Conservation (phyloP, 1,140 invertebrate species). For the Orius insidiosus region DNA sequence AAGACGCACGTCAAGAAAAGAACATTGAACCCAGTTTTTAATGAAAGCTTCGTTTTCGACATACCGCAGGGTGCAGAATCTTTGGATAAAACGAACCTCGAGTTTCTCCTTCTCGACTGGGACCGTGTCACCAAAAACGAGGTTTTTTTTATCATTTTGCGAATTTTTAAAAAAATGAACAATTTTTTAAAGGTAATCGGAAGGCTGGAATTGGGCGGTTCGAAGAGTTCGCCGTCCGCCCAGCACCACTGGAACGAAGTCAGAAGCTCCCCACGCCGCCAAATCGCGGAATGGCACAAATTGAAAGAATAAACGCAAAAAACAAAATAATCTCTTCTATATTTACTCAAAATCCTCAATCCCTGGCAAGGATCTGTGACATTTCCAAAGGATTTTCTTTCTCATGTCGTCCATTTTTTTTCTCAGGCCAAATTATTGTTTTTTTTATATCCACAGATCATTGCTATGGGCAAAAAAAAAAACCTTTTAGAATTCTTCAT, state of each 20-base stretch:
- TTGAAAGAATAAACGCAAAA: conserved; percentile 61
- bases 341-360: no score
- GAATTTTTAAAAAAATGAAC: no score
- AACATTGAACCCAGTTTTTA: conserved; percentile 94
- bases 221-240: conserved; percentile 57
- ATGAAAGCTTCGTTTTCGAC: conserved; percentile 87
- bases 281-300: conserved; percentile 98
- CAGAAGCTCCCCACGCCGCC: conserved; percentile 82
- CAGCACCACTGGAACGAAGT: conserved; percentile 93
- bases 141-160: no score
- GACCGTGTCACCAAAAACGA: conserved; percentile 96
- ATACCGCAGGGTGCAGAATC: conserved; percentile 59
- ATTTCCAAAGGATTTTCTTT: no score
- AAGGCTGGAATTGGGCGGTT: conserved; percentile 71
- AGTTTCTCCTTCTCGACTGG: conserved; percentile 89
- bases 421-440: no score
- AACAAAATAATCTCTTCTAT: no score
- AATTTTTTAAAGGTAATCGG: conserved; percentile 69
- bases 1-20: conserved; percentile 98
- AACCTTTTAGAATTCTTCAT: no score
- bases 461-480: no score
- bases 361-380: no score
- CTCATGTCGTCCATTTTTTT: no score
- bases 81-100: conserved; percentile 75
- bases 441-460: no score